A percentile compares a stretch with the other conserved stretches of the same genome.
Conservation (phyloP, 1,140 invertebrate genomes). For the Psix sp. region DNA sequence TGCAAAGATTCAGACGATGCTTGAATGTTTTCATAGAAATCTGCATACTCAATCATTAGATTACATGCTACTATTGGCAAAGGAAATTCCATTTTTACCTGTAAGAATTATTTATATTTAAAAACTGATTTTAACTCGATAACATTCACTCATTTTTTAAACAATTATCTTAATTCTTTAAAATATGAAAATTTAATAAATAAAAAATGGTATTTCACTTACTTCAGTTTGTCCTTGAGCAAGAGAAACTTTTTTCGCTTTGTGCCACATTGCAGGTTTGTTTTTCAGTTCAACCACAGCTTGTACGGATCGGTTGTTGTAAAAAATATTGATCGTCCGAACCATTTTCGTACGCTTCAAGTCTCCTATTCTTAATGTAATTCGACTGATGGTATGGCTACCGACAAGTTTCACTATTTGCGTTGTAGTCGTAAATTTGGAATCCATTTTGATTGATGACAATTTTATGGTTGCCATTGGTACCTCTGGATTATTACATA, state of each 20-base stretch:
- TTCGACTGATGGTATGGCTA: constrained; percentile 96
- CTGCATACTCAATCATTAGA: constrained; percentile 99
- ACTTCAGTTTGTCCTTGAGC: constrained; percentile 94
- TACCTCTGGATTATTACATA: constrained; percentile 98
- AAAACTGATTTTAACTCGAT: too few relatives aligned
- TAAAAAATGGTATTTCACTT: not conserved
- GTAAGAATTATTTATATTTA: not conserved
- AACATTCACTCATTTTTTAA: too few relatives aligned
- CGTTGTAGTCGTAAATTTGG: constrained; percentile 97
- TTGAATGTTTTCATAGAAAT: constrained; percentile 94
- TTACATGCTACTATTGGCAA: constrained; percentile 98
- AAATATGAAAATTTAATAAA: too few relatives aligned
- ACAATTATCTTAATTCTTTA: too few relatives aligned
- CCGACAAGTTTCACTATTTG: constrained; percentile 97
- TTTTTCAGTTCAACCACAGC: constrained; percentile 98
- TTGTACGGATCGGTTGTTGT: constrained; percentile 96
- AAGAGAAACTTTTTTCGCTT: constrained; percentile 93
- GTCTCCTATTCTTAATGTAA: constrained; percentile 94
- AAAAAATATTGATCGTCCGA: constrained; percentile 95
- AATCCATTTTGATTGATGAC: constrained; percentile 94
- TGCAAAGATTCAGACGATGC: constrained; percentile 92
- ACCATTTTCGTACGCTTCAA: constrained; percentile 98
- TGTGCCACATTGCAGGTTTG: constrained; percentile 96
- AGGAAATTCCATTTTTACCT: constrained; percentile 94
- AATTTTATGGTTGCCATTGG: constrained; percentile 94